A percentile compares a stretch with the other conserved stretches of the same genome.
phyloP scores from a whole-genome alignment of 2,113 vertebrate genomes.

The Macquaria australasica region DNA sequence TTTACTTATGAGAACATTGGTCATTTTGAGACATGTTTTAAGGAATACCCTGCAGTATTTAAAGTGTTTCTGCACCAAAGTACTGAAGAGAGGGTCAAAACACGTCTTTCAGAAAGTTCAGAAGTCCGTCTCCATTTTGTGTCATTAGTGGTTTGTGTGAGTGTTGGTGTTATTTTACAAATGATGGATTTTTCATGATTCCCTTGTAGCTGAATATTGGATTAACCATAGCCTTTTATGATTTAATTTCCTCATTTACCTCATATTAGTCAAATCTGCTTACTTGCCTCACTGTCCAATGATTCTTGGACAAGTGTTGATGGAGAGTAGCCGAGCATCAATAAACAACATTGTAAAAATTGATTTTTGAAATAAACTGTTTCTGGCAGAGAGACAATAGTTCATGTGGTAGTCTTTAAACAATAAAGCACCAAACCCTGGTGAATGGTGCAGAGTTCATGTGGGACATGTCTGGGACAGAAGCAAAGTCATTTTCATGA shows the following conservation, averaged over 20 bases:
- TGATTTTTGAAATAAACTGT: conserved; percentile 31
- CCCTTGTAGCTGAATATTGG: neutral
- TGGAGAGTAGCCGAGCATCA: conserved; percentile 13
- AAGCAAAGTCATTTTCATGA: conserved; percentile 2
- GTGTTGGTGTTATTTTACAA: neutral
- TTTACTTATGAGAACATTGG: neutral
- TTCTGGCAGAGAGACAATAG: conserved; percentile 1
- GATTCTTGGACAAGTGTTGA: conserved; percentile 16
- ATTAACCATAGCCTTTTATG: neutral
- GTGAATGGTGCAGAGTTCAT: conserved; percentile 16
- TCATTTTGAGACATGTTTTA: neutral
- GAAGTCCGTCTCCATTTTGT: neutral
- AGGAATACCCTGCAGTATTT: neutral
- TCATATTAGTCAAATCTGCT: neutral
- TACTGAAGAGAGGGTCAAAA: neutral
- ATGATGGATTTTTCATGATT: neutral
- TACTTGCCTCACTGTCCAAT: neutral
- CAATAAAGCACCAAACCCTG: neutral
- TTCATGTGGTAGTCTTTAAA: conserved; percentile 42
- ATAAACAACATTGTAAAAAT: conserved; percentile 49
- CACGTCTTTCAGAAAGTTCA: no score
- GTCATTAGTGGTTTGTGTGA: neutral
- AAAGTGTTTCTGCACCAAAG: neutral
- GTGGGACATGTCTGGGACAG: neutral
- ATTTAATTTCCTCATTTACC: neutral